Conservation (phyloP, 1,140 invertebrate species). For the Pomacea maculata region DNA sequence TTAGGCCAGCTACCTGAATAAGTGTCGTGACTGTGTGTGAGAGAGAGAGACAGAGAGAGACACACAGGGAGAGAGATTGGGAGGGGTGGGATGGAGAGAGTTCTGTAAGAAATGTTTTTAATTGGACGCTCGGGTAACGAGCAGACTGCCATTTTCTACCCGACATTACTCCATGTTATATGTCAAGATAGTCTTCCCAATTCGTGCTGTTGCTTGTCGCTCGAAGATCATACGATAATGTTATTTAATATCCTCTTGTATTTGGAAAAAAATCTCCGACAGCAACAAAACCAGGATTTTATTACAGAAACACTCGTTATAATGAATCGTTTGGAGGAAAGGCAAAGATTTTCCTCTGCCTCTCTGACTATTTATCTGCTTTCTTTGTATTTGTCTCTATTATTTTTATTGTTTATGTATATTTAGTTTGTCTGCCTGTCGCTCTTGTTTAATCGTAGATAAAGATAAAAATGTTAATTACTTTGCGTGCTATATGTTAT, state of each 20-base stretch:
- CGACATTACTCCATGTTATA: neutral
- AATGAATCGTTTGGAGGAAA: too few species aligned
- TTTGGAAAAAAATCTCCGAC: neutral
- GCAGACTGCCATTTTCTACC: neutral
- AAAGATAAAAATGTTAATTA: too few species aligned
- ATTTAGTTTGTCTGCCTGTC: too few species aligned
- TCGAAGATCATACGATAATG: neutral
- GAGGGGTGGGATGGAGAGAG: neutral
- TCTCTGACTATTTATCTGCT: too few species aligned
- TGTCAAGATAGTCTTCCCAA: neutral
- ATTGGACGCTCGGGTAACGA: neutral
- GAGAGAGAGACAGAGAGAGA: slow-evolving; percentile 4
- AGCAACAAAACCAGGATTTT: neutral
- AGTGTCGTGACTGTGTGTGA: neutral
- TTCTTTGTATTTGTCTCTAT: too few species aligned
- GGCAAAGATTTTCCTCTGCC: too few species aligned
- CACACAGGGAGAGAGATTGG: neutral
- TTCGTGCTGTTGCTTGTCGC: neutral
- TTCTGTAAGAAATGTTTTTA: neutral
- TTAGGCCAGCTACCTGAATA: too few species aligned
- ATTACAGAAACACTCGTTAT: too few species aligned
- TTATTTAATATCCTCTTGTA: neutral
- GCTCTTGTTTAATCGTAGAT: too few species aligned
- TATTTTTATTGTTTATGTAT: too few species aligned
- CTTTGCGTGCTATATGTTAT: too few species aligned